Evolutionary conservation across 2,888 invertebrate species (phyloP), one percentile per base, ranked within the genome.

Genomic region (Euproctis similis): DNA sequence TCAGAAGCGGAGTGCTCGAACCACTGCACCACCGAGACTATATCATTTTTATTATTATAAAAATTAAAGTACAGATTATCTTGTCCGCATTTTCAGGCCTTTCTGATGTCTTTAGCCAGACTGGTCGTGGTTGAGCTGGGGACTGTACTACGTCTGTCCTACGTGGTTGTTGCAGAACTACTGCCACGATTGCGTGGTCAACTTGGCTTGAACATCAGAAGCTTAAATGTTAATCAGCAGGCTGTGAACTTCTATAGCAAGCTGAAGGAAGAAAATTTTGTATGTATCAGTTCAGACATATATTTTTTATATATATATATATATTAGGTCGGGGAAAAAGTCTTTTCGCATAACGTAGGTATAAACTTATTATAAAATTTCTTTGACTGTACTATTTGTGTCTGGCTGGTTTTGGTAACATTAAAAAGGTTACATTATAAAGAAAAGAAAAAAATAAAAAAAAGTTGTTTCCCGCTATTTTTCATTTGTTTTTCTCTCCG

Each of bases 141-240:
- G 0, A 82, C 86, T 2, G 66, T 88, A 2, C 66, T 93, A 16
- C 86, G 87, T 1, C 75, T 88, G 21, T 86, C 91, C 0, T 93
- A 92, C 54, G 86, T 94, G 8, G 88, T 90, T 11, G 91, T 93
- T 29, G 86, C 87, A 6, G 87, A 90, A 36, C 75, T 94, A 30
- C 72, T 93, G 19, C 87, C 89, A 0, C 51, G 76, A 61, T 82
- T 69, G 29, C 87, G 77, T 1, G 71, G 64, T 0, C 43, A 57
- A 0, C 36, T 82, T 0, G 81, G 84, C 0, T 28, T 81, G 33
- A 65, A 53, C 35, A 46, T 46, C 2, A 63, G 65, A 19, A 59
- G 58, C 9, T 16, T 61, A 2, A 52, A 56, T 3, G 33, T 57
- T 0, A 73, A 76, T 11, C 53, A 35, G 1, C 38, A 46, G 1